phyloP scores from a whole-genome alignment of 2,888 invertebrate species.

The Eurois occulta region DNA sequence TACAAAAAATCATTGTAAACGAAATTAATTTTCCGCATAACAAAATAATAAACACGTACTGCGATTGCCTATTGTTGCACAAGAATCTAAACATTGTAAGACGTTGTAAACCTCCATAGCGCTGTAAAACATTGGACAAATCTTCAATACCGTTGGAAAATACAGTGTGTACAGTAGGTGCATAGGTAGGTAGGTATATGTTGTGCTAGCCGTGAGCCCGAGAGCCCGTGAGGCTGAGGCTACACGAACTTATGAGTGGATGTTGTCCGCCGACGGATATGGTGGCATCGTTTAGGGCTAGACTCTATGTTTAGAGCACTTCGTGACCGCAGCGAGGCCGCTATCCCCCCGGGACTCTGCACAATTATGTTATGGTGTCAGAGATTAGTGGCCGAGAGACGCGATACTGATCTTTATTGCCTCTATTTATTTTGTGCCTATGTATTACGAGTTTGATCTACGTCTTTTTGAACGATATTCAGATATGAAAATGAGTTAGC shows the following conservation, averaged over 20 bases:
- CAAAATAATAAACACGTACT: conserved; percentile 50
- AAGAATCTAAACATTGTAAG: conserved; percentile 60
- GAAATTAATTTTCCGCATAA: conserved; percentile 39
- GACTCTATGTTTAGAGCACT: conserved; percentile 86
- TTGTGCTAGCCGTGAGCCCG: conserved; percentile 65
- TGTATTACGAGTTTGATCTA: conserved; percentile 55
- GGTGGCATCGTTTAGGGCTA: conserved; percentile 87
- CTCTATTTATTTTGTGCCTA: conserved; percentile 76
- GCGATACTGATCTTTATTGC: conserved; percentile 77
- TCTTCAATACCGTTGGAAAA: conserved; percentile 65
- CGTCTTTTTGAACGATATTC: conserved; percentile 50
- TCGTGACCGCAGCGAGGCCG: conserved; percentile 84
- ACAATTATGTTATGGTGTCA: conserved; percentile 88
- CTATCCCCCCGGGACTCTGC: conserved; percentile 78
- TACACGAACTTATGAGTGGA: conserved; percentile 80
- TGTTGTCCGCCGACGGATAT: conserved; percentile 84
- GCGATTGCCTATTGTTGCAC: conserved; percentile 54
- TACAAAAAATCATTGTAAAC: conserved; percentile 15
- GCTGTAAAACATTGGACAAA: conserved; percentile 67
- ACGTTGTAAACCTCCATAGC: conserved; percentile 55
- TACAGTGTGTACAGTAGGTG: conserved; percentile 38
- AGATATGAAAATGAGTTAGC: conserved; percentile 49
- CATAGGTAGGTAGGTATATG: conserved; percentile 56
- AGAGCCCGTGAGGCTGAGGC: conserved; percentile 75
- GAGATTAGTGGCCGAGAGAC: conserved; percentile 80